Percentiles rank a stretch among this genome's conserved stretches.
Conservation (phyloP, 2,113 vertebrate genomes). For the Nannobrachium achirus region DNA sequence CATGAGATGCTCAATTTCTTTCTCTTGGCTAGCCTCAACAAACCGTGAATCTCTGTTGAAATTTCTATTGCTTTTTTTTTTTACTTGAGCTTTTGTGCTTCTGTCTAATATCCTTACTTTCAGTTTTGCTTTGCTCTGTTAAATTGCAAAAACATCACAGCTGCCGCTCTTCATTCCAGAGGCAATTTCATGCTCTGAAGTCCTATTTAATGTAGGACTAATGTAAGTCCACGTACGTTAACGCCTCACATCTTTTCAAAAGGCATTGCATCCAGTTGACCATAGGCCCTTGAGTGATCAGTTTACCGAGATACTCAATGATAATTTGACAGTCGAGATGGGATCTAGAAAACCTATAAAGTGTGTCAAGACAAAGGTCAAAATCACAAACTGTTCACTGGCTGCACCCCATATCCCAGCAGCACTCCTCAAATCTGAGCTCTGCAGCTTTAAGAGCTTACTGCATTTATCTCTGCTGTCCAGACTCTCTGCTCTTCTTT, state of each 20-base stretch:
- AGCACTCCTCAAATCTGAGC: slow-evolving; percentile 22
- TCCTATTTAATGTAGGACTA: slow-evolving; percentile 37
- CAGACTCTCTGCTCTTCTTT: slow-evolving; percentile 32
- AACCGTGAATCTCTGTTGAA: neutral
- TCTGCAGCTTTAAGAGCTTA: slow-evolving; percentile 39
- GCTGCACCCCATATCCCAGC: neutral
- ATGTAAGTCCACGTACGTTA: neutral
- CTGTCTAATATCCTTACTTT: neutral
- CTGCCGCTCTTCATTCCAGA: slow-evolving; percentile 32
- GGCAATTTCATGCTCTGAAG: slow-evolving; percentile 50
- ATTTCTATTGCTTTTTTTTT: neutral
- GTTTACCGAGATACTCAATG: neutral
- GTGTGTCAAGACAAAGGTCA: slow-evolving; percentile 6
- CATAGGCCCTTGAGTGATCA: neutral
- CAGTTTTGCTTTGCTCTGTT: slow-evolving; percentile 16
- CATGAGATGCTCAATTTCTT: neutral
- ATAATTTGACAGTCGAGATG: slow-evolving; percentile 18
- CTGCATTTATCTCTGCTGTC: slow-evolving; percentile 52
- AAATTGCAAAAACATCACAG: slow-evolving; percentile 26
- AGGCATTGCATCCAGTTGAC: slow-evolving; percentile 6
- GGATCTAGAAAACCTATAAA: slow-evolving; percentile 20
- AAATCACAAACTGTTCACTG: slow-evolving; percentile 16
- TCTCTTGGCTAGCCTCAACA: slow-evolving; percentile 6
- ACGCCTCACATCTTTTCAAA: slow-evolving; percentile 26
- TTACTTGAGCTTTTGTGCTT: neutral